phyloP scores from a whole-genome alignment of 2,797 vertebrate genomes.

The Artibeus lituratus region DNA sequence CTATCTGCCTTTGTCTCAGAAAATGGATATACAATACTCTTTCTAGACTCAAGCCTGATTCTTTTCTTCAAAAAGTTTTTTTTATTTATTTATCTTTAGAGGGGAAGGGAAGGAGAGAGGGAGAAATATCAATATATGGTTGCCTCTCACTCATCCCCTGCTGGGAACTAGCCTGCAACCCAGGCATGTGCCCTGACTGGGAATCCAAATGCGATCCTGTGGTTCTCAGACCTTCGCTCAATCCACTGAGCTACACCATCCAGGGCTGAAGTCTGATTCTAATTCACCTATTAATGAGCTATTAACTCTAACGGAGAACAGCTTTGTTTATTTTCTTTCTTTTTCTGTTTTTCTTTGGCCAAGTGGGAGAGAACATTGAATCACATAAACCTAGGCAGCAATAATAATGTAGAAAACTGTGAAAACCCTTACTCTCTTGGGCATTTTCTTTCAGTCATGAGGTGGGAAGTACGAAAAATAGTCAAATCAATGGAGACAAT shows the following conservation, averaged over 20 bases:
- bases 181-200: too few relatives aligned
- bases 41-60: neutral
- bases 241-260: too few relatives aligned
- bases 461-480: neutral
- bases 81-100: too few relatives aligned
- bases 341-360: neutral
- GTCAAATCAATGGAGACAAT: neutral
- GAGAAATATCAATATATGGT: too few relatives aligned
- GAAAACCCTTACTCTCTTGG: neutral
- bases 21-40: neutral
- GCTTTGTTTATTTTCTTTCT: neutral
- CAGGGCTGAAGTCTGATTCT: neutral
- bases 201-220: too few relatives aligned
- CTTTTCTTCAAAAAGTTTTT: neutral
- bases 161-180: too few relatives aligned
- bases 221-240: too few relatives aligned
- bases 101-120: too few relatives aligned
- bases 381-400: neutral
- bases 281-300: neutral
- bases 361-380: neutral
- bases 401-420: neutral
- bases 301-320: neutral
- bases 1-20: neutral
- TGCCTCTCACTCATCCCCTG: too few relatives aligned
- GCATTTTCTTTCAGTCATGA: neutral